Conservation (phyloP, 92 coral and sea anemone species). For the Anthopleura xanthogrammica region DNA sequence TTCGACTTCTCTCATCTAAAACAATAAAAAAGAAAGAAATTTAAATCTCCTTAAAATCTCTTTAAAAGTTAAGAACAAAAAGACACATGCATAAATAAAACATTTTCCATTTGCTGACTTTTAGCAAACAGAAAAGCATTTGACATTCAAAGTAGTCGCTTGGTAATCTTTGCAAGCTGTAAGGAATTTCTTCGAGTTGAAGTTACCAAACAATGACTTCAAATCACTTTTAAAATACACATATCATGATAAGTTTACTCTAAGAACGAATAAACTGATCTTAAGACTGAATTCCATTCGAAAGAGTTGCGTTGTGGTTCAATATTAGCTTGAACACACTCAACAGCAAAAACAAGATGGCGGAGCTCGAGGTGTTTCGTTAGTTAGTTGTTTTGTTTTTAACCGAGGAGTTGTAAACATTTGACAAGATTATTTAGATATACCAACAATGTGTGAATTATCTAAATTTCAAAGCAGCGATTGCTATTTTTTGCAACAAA, state of each 20-base stretch:
- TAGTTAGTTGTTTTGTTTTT: not conserved
- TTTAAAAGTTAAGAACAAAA: not conserved
- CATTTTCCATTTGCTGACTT: not conserved
- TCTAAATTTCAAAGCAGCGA: not conserved
- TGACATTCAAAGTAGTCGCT: not conserved
- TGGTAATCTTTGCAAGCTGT: not conserved
- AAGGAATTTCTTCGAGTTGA: not conserved
- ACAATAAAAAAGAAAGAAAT: not conserved
- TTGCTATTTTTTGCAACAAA: conserved; percentile 16
- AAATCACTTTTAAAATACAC: not conserved
- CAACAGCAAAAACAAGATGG: not conserved
- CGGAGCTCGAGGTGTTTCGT: not conserved
- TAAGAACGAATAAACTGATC: conserved; percentile 8
- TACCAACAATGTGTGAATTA: not conserved
- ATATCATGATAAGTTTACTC: not conserved
- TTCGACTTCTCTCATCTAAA: not conserved
- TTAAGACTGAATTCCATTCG: not conserved
- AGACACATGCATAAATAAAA: too few species aligned
- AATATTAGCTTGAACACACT: not conserved
- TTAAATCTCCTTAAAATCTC: too few species aligned
- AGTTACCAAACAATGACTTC: not conserved
- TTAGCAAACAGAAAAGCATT: not conserved
- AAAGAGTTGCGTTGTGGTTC: not conserved
- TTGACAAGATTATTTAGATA: not conserved
- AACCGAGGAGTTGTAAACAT: not conserved